Percentiles rank a stretch among this genome's conserved stretches.
Conservation (phyloP, 2,888 invertebrate species). For the Tetragonula carbonaria region DNA sequence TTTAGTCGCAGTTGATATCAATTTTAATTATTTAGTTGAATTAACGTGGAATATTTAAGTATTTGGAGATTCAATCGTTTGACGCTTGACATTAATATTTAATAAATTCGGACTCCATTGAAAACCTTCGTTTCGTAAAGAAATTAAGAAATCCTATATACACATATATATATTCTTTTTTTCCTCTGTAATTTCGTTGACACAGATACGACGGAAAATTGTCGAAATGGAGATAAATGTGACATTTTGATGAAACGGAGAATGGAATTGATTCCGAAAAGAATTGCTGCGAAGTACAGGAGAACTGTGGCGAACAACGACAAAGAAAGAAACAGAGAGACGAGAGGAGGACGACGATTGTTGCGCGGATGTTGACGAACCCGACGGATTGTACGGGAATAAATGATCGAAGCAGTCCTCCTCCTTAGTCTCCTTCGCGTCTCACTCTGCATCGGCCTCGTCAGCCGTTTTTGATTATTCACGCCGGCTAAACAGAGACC, state of each 20-base stretch:
- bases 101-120: too few relatives aligned
- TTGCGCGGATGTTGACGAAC: slow-evolving; percentile 1
- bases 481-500: slow-evolving; percentile 23
- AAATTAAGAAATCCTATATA: too few relatives aligned
- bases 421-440: background rate
- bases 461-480: slow-evolving; percentile 52
- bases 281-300: background rate
- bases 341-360: background rate
- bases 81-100: too few relatives aligned
- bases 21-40: too few relatives aligned
- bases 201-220: too few relatives aligned
- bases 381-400: slow-evolving; percentile 37
- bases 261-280: background rate
- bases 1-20: too few relatives aligned
- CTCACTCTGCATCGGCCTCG: slow-evolving; percentile 41
- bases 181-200: too few relatives aligned
- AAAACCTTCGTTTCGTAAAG: too few relatives aligned
- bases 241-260: background rate
- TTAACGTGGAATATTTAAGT: too few relatives aligned
- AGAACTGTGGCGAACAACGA: background rate
- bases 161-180: too few relatives aligned
- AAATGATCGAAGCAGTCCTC: slow-evolving; percentile 27
- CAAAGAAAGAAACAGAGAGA: slow-evolving; percentile 1
- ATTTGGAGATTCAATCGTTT: too few relatives aligned
- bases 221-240: too few relatives aligned